These are phyloP conservation scores for Platycheirus albimanus DNA, from an alignment of 2,888 invertebrate genomes.

Conservation along the genomic window DNA sequence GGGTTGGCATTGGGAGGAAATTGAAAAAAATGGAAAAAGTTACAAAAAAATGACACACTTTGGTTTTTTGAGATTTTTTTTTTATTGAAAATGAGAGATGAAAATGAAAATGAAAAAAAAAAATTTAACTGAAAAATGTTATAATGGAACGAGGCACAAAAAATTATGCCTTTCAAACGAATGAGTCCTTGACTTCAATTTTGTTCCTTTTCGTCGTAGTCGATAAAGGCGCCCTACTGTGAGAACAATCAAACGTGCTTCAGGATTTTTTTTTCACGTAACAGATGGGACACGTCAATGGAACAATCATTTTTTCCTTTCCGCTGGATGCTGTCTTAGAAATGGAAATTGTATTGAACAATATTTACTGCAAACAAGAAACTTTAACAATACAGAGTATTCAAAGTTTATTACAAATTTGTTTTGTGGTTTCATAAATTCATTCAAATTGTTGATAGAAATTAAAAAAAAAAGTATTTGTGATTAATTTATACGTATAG, in stretches of 20 bases:
- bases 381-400: conserved; percentile 5
- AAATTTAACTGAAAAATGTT: conserved; percentile 19
- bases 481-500: too few relatives aligned
- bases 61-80: conserved; percentile 34
- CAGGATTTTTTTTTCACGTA: conserved; percentile 10
- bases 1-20: conserved; percentile 47
- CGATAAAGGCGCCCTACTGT: conserved; percentile 35
- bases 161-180: conserved; percentile 28
- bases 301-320: conserved; percentile 7
- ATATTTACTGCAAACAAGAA: not conserved
- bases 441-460: too few relatives aligned
- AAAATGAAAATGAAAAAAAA: too few relatives aligned
- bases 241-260: conserved; percentile 49
- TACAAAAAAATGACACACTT: conserved; percentile 58
- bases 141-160: not conserved
- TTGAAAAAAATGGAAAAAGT: conserved; percentile 31
- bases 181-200: conserved; percentile 50
- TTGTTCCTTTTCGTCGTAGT: conserved; percentile 20
- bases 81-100: conserved; percentile 1
- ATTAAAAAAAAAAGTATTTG: too few relatives aligned
- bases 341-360: conserved; percentile 5
- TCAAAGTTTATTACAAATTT: too few relatives aligned
- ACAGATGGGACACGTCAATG: conserved; percentile 7
- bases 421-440: too few relatives aligned
- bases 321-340: not conserved